Evolutionary conservation across 1,140 invertebrate species (phyloP).

Genomic region (honey bee (Apis mellifera)): DNA sequence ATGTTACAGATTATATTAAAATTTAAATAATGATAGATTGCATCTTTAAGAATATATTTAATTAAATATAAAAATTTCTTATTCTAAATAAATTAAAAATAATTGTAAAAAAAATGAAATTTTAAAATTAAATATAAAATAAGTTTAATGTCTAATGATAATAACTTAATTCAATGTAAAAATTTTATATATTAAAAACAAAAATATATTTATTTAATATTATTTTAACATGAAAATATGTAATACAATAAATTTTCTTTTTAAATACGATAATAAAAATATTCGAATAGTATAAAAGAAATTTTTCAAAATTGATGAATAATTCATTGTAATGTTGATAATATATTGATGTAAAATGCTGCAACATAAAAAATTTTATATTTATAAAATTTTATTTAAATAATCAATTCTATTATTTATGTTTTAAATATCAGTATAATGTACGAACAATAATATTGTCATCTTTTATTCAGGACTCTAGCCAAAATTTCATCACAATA

Average conservation of each 20-base stretch:
- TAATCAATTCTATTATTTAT: background rate
- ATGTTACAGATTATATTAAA: background rate
- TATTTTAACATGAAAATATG: background rate
- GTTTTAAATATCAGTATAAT: slow-evolving; percentile 32
- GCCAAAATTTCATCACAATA: slow-evolving; percentile 75
- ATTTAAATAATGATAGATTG: background rate
- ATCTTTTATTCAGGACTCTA: slow-evolving; percentile 80
- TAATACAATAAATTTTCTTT: background rate
- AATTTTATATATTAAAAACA: background rate
- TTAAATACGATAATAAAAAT: background rate
- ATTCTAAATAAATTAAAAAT: background rate
- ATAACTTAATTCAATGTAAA: background rate
- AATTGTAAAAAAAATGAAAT: no score
- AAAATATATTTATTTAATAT: background rate
- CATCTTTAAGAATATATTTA: background rate
- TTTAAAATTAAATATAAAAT: background rate
- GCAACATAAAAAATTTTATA: slow-evolving; percentile 42
- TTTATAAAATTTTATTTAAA: slow-evolving; percentile 13
- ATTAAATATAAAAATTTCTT: background rate
- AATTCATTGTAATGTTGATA: background rate
- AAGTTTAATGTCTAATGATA: background rate
- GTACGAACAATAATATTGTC: slow-evolving; percentile 69
- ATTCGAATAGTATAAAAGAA: background rate
- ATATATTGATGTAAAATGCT: slow-evolving; percentile 12
- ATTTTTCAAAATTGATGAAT: background rate